phyloP scores from a whole-genome alignment of 2,797 vertebrate genomes.

The Todus mexicanus region DNA sequence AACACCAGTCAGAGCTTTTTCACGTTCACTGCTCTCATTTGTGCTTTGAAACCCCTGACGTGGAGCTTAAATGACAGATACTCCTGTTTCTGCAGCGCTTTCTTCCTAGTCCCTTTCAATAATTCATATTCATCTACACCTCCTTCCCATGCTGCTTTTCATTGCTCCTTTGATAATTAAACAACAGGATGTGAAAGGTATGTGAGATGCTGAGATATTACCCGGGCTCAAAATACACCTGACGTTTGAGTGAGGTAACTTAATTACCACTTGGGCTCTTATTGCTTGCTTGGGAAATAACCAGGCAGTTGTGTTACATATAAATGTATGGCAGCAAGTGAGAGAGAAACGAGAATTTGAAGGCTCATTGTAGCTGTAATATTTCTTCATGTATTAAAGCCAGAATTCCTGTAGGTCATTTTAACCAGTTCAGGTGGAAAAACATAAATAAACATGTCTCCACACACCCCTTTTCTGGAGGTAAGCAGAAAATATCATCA shows the following conservation, averaged over 20 bases:
- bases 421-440: background rate
- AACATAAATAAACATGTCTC: background rate
- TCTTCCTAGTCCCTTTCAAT: background rate
- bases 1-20: background rate
- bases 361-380: background rate
- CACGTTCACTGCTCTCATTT: background rate
- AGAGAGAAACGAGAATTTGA: background rate
- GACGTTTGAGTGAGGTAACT: background rate
- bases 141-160: background rate
- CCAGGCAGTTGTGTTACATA: background rate
- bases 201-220: conserved; percentile 5
- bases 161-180: conserved; percentile 46
- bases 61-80: conserved; percentile 17
- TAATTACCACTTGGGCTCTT: background rate
- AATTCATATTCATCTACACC: conserved; percentile 31
- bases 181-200: background rate
- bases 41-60: background rate
- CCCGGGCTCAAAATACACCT: background rate
- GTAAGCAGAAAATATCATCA: background rate
- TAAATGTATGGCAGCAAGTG: background rate
- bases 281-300: conserved; percentile 15
- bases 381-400: background rate
- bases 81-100: background rate
- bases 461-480: background rate
- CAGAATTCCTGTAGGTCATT: background rate